Conservation (phyloP, 2,113 vertebrate species). For the Leucosticte australis region DNA sequence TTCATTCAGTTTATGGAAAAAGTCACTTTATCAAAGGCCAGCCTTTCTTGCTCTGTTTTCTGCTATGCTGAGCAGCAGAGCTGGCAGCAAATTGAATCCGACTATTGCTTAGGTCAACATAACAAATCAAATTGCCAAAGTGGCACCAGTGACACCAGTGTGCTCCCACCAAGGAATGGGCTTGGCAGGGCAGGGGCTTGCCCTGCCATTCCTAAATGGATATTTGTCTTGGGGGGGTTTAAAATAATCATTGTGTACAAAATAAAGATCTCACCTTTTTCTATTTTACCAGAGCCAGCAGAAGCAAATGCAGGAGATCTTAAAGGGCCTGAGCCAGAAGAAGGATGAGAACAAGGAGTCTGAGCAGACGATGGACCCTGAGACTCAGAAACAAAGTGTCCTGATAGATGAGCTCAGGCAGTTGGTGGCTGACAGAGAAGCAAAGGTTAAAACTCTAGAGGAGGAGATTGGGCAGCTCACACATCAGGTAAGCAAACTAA, state of each 20-base stretch:
- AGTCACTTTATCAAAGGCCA: background rate
- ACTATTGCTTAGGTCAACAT: background rate
- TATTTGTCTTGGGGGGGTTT: background rate
- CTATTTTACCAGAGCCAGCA: constrained; percentile 80
- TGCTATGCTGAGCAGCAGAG: background rate
- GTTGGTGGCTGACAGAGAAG: constrained; percentile 78
- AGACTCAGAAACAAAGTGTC: constrained; percentile 67
- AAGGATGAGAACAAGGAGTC: constrained; percentile 49
- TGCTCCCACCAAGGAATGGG: background rate
- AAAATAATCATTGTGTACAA: background rate
- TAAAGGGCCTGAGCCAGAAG: constrained; percentile 77
- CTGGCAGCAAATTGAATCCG: background rate
- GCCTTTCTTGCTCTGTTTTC: background rate
- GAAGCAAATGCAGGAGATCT: constrained; percentile 82
- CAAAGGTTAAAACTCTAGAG: constrained; percentile 79
- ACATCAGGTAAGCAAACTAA: constrained; percentile 66
- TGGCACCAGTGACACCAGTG: background rate
- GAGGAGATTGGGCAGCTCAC: constrained; percentile 68
- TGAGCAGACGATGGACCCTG: constrained; percentile 37
- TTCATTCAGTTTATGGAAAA: background rate
- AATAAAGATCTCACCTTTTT: background rate
- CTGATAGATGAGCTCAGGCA: constrained; percentile 76
- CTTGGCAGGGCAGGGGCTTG: background rate
- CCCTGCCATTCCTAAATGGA: background rate
- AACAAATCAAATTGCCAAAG: background rate